Conservation (phyloP, 2,113 vertebrate species). For the Marcusenius ussheri region DNA sequence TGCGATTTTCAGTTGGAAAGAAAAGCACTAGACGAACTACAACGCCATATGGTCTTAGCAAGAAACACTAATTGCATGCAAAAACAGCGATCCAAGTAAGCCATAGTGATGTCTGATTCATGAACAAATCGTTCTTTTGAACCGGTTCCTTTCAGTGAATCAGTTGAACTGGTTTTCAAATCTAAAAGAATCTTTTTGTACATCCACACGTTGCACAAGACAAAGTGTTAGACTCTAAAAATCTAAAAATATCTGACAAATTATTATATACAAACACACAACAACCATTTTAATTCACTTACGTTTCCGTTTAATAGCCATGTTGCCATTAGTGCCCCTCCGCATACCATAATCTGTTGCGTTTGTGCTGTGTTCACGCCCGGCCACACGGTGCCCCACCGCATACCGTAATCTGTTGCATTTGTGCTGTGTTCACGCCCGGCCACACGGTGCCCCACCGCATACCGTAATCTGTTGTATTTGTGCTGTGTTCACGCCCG, state of each 20-base stretch:
- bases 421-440: background rate
- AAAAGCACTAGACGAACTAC: background rate
- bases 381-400: background rate
- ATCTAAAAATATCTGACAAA: background rate
- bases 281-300: background rate
- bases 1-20: background rate
- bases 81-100: background rate
- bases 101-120: background rate
- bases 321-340: background rate
- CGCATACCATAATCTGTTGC: too few relatives aligned
- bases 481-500: too few relatives aligned
- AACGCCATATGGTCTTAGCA: background rate
- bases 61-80: background rate
- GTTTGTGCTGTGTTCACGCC: background rate
- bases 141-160: background rate
- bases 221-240: background rate
- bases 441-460: background rate
- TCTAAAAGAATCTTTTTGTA: background rate
- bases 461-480: too few relatives aligned
- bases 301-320: background rate
- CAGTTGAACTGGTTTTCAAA: background rate
- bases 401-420: too few relatives aligned
- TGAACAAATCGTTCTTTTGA: background rate
- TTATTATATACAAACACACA: background rate
- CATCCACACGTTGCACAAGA: background rate